A percentile compares a stretch with the other conserved stretches of the same genome.
These are phyloP conservation scores for Meandrusa payeni DNA, from an alignment of 2,888 invertebrate genomes.

Conservation along the genomic window DNA sequence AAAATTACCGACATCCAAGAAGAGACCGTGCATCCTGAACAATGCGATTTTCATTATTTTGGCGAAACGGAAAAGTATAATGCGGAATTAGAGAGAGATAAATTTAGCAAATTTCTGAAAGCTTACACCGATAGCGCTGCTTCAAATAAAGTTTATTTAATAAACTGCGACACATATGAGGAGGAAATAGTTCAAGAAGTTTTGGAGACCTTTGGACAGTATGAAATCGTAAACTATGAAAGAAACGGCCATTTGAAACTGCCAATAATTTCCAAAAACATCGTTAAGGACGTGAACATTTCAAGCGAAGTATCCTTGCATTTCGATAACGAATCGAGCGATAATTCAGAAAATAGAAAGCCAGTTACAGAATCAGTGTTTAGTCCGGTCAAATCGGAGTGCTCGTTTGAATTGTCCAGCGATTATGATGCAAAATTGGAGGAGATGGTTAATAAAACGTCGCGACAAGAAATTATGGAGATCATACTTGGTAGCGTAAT, in stretches of 20 bases:
- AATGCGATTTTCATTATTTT: constrained; percentile 51
- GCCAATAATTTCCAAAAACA: constrained; percentile 44
- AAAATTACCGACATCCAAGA: constrained; percentile 18
- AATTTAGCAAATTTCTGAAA: constrained; percentile 53
- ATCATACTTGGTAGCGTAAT: constrained; percentile 68
- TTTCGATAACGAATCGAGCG: constrained; percentile 38
- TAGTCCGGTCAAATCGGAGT: constrained; percentile 70
- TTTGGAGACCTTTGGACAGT: constrained; percentile 49
- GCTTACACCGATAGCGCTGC: constrained; percentile 36
- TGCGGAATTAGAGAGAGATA: constrained; percentile 55
- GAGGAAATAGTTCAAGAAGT: constrained; percentile 58
- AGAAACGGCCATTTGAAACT: constrained; percentile 61
- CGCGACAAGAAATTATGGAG: constrained; percentile 72
- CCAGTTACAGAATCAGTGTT: constrained; percentile 37
- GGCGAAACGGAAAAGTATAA: constrained; percentile 58
- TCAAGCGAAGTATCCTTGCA: constrained; percentile 58
- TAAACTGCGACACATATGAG: constrained; percentile 66
- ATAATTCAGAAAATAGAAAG: constrained; percentile 23
- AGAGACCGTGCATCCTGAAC: constrained; percentile 32
- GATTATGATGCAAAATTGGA: constrained; percentile 70
- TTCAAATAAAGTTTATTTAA: constrained; percentile 46
- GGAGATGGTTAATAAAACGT: constrained; percentile 69
- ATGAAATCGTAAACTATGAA: constrained; percentile 57
- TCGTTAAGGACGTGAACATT: constrained; percentile 55
- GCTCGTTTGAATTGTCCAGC: constrained; percentile 64